Conservation (phyloP, 2,888 invertebrate genomes). For the Machimus rusticus region DNA sequence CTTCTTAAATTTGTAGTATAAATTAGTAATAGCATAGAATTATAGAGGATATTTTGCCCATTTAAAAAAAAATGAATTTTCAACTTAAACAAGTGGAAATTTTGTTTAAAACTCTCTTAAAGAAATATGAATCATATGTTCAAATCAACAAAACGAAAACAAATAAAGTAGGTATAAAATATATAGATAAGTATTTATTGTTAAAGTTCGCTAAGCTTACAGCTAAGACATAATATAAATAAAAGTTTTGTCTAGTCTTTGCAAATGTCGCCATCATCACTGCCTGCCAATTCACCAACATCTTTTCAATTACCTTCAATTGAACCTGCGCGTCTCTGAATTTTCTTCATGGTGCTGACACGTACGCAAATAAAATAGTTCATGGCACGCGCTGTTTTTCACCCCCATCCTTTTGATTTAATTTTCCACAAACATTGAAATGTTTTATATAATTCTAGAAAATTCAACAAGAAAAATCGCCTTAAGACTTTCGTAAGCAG, state of each 20-base stretch:
- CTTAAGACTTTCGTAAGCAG: background rate
- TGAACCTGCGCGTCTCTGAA: background rate
- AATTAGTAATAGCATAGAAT: too few relatives aligned
- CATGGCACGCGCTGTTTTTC: background rate
- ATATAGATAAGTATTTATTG: too few relatives aligned
- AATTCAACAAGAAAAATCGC: background rate
- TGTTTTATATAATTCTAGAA: background rate
- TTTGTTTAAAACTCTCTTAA: too few relatives aligned
- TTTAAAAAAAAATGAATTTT: too few relatives aligned
- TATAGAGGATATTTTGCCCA: too few relatives aligned
- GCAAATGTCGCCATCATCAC: background rate
- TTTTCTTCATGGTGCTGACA: background rate
- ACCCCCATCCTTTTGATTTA: background rate
- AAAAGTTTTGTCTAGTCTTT: background rate
- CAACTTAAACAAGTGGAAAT: too few relatives aligned
- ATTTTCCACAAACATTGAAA: background rate
- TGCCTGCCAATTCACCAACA: background rate
- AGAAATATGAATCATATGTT: too few relatives aligned
- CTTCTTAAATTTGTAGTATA: too few relatives aligned
- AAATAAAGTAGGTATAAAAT: too few relatives aligned
- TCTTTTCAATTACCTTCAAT: background rate
- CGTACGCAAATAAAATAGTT: background rate
- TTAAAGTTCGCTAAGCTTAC: background rate
- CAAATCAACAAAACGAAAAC: too few relatives aligned
- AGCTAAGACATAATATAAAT: background rate